phyloP scores from a whole-genome alignment of 2,888 invertebrate genomes.

The Apamea monoglypha region DNA sequence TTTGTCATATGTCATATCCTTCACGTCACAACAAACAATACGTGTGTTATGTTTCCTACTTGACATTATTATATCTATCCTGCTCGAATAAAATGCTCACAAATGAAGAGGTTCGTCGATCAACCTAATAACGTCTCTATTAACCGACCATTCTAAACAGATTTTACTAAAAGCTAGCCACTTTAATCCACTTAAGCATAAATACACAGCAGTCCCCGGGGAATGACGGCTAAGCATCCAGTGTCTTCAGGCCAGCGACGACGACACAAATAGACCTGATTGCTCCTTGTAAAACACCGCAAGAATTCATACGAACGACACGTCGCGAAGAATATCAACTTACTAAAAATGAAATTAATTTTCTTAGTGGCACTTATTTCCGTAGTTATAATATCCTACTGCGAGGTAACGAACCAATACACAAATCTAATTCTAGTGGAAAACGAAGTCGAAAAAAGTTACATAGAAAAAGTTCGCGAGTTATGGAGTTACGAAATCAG shows the following conservation, averaged over 20 bases:
- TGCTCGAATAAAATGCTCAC: constrained; percentile 17
- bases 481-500: constrained; percentile 59
- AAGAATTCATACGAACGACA: constrained; percentile 76
- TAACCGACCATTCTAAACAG: constrained; percentile 77
- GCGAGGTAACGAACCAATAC: constrained; percentile 63
- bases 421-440: constrained; percentile 46
- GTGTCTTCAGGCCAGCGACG: constrained; percentile 73
- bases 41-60: neutral
- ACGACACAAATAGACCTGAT: constrained; percentile 71
- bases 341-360: constrained; percentile 75
- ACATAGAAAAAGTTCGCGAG: constrained; percentile 56
- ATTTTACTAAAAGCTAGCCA: constrained; percentile 82
- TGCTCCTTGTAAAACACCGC: constrained; percentile 75
- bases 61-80: constrained; percentile 4
- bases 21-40: constrained; percentile 19
- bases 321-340: constrained; percentile 71
- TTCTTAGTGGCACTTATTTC: constrained; percentile 70
- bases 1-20: neutral
- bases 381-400: constrained; percentile 72
- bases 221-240: constrained; percentile 73
- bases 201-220: constrained; percentile 80
- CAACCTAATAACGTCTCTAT: constrained; percentile 81
- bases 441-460: constrained; percentile 49
- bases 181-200: constrained; percentile 88
- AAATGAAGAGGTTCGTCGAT: constrained; percentile 75